Evolutionary conservation across 1,140 invertebrate species (phyloP).

Genomic region (Solenopsis fugax): DNA sequence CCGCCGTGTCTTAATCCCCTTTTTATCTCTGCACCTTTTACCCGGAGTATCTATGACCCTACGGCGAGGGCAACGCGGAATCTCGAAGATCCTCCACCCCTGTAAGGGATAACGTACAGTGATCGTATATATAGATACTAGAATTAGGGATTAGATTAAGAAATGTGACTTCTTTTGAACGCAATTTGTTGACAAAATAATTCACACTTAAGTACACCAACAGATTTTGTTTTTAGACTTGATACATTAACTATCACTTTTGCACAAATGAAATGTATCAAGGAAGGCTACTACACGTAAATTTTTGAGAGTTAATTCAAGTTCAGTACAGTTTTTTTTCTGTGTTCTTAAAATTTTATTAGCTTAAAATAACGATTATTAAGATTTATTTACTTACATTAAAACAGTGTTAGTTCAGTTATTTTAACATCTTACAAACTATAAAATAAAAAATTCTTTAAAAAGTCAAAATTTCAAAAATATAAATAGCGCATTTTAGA

Average conservation of each 20-base stretch:
- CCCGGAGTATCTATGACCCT: constrained; percentile 63
- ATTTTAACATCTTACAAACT: too few species aligned
- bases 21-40: constrained; percentile 69
- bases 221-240: background rate
- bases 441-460: too few species aligned
- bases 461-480: too few species aligned
- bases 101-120: constrained; percentile 50
- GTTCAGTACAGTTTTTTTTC: too few species aligned
- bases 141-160: constrained; percentile 50
- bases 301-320: too few species aligned
- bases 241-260: background rate
- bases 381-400: too few species aligned
- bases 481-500: background rate
- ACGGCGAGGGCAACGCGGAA: constrained; percentile 35
- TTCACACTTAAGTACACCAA: background rate
- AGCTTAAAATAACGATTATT: too few species aligned
- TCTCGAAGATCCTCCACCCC: constrained; percentile 41
- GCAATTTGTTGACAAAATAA: constrained; percentile 48
- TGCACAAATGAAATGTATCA: background rate
- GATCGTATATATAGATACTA: constrained; percentile 61
- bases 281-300: too few species aligned
- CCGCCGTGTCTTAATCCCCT: constrained; percentile 73
- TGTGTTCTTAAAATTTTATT: too few species aligned
- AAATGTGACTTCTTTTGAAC: constrained; percentile 26
- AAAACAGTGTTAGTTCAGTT: too few species aligned